A percentile compares a stretch with the other conserved stretches of the same genome.
Evolutionary conservation across 1,140 invertebrate genomes (phyloP).

Genomic region (Euwallacea similis): DNA sequence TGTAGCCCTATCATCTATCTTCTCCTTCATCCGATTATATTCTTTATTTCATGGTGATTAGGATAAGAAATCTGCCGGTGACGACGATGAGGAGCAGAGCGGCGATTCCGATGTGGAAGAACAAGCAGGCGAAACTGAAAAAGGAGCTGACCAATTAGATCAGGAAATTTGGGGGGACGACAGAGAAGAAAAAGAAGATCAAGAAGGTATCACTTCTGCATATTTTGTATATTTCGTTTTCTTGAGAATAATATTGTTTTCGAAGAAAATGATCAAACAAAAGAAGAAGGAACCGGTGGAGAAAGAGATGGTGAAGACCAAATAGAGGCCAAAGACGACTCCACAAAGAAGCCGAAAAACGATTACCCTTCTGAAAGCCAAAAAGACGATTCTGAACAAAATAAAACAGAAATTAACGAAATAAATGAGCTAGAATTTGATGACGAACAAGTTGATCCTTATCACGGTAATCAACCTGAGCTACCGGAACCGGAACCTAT

Average conservation of each 20-base stretch:
- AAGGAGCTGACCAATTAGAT: conserved; percentile 76
- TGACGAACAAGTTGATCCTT: conserved; percentile 84
- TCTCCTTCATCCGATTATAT: no score
- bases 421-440: conserved; percentile 76
- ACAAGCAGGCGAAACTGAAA: conserved; percentile 92
- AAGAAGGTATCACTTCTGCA: conserved; percentile 55
- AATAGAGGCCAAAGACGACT: conserved; percentile 62
- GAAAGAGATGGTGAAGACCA: conserved; percentile 58
- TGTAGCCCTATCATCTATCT: no score
- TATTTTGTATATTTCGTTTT: conserved; percentile 43
- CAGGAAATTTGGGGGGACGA: conserved; percentile 90
- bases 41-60: conserved; percentile 50
- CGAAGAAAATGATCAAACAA: conserved; percentile 62
- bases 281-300: conserved; percentile 63
- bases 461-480: conserved; percentile 76
- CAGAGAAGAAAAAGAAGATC: conserved; percentile 71
- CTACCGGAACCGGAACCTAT: conserved; percentile 79
- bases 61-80: conserved; percentile 70
- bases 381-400: conserved; percentile 56
- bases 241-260: no score
- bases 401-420: conserved; percentile 72
- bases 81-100: conserved; percentile 67
- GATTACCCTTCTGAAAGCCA: conserved; percentile 52
- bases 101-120: conserved; percentile 83
- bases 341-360: conserved; percentile 56